These are phyloP conservation scores for Seriola rivoliana DNA, from an alignment of 2,113 vertebrate species.

Conservation along the genomic window DNA sequence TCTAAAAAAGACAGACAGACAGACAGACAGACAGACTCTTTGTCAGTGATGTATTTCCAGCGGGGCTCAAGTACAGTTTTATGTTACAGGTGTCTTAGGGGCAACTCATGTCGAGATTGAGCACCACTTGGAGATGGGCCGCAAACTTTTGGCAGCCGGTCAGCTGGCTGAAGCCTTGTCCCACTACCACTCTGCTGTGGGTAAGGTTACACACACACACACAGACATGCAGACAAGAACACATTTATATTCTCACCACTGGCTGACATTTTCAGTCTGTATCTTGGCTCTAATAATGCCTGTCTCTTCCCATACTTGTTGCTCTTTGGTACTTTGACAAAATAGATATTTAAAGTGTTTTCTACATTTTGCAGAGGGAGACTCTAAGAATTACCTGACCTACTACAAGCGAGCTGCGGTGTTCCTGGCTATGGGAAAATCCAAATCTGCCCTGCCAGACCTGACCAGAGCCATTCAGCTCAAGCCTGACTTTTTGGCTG, in stretches of 20 bases:
- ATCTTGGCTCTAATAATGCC: neutral
- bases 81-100: slow-evolving; percentile 84
- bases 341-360: neutral
- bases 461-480: slow-evolving; percentile 87
- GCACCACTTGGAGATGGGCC: slow-evolving; percentile 90
- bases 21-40: neutral
- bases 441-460: slow-evolving; percentile 88
- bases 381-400: slow-evolving; percentile 89
- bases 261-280: slow-evolving; percentile 10
- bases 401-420: slow-evolving; percentile 90
- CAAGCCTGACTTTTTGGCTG: slow-evolving; percentile 89
- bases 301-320: neutral
- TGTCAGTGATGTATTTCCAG: slow-evolving; percentile 26
- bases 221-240: neutral
- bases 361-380: slow-evolving; percentile 81
- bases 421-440: slow-evolving; percentile 90
- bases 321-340: too few species aligned
- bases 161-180: slow-evolving; percentile 89
- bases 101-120: slow-evolving; percentile 88
- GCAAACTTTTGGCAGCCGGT: slow-evolving; percentile 88
- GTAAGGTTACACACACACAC: slow-evolving; percentile 77
- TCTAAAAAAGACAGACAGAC: neutral
- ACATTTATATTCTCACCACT: neutral
- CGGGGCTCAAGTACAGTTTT: slow-evolving; percentile 15
- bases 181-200: slow-evolving; percentile 90